These are phyloP conservation scores for Nomia melanderi DNA, from an alignment of 1,140 invertebrate genomes.

Conservation along the genomic window DNA sequence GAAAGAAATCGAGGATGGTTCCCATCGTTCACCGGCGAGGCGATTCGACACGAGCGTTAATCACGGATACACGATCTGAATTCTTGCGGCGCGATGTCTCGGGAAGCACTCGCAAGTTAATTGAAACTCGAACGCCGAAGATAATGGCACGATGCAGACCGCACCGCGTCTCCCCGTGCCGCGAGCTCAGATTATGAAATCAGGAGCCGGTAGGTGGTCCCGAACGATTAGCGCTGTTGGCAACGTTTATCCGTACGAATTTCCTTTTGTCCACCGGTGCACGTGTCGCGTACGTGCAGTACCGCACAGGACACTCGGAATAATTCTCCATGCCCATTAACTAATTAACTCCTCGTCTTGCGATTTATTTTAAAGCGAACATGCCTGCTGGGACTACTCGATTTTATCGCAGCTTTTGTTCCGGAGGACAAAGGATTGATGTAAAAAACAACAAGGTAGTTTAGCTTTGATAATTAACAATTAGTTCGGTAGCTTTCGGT, in stretches of 20 bases:
- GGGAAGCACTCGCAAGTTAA: constrained; percentile 44
- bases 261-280: constrained; percentile 20
- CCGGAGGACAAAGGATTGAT: too few relatives aligned
- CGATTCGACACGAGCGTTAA: constrained; percentile 28
- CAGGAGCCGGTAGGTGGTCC: constrained; percentile 67
- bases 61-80: constrained; percentile 35
- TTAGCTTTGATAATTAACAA: too few relatives aligned
- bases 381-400: too few relatives aligned
- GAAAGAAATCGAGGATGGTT: background rate
- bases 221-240: constrained; percentile 55
- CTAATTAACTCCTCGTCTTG: background rate
- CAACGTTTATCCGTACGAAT: constrained; percentile 45
- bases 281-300: background rate
- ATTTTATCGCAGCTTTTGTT: too few relatives aligned
- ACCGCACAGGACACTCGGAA: background rate
- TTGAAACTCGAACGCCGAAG: constrained; percentile 62
- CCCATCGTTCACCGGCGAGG: background rate
- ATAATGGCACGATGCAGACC: constrained; percentile 56
- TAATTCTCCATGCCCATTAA: constrained; percentile 4
- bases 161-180: constrained; percentile 54
- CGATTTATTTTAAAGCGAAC: too few relatives aligned
- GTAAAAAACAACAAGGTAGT: too few relatives aligned
- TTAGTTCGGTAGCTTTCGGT: too few relatives aligned
- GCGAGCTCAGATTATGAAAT: constrained; percentile 68
- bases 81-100: constrained; percentile 28